Base-by-base conservation (phyloP, 1,140 invertebrate genomes). In the Formica exsecta region DNA sequence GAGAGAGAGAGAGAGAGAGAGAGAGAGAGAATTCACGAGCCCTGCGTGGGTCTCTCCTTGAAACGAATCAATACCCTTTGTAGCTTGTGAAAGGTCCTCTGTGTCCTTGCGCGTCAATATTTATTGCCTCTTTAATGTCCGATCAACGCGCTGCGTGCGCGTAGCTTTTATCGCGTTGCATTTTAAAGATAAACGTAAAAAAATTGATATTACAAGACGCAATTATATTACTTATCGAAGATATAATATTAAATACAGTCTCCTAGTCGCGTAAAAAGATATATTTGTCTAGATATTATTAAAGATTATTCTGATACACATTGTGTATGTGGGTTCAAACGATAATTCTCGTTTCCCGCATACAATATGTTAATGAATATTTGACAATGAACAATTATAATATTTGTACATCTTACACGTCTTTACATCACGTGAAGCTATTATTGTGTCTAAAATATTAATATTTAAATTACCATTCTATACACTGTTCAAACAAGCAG, bases 31-130 rank as follows among this genome's bases (percentile, higher is more conserved):
- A 61, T 86, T 79, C 74, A 73, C 85, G 73, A 79, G 89, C 85
- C 51, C 74, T 86, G 86, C 86, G 59, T 90, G 64, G 70, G 79
- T 77, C 81, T 76, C 80, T 84, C 89, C 81, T 87, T 89, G 68
- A 77, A 79, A 66, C 75, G 70, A 90, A 90, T 90, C 89, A 90
- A 90, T 90, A 90, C 86, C 86, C 61, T 90, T 90, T 73, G 73
- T 51, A 74, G 64, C 61, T 62, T 76, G 70, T 36, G 32, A 41
- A 64, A 77, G 70, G 81, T 76, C 70, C 57, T 71, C 48, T 68
- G 61, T 74, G 61, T 74, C 16, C 32, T 79, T 71, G 73, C 79
- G 59, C 88, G 76, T 85, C 75, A 90, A 90, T 90, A 80, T 80
- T 73, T 84, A 86, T 87, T 29, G 66, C 51, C 71, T 29, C n/a